Conservation (phyloP, 2,888 invertebrate genomes). For the Agonum fuliginosum region DNA sequence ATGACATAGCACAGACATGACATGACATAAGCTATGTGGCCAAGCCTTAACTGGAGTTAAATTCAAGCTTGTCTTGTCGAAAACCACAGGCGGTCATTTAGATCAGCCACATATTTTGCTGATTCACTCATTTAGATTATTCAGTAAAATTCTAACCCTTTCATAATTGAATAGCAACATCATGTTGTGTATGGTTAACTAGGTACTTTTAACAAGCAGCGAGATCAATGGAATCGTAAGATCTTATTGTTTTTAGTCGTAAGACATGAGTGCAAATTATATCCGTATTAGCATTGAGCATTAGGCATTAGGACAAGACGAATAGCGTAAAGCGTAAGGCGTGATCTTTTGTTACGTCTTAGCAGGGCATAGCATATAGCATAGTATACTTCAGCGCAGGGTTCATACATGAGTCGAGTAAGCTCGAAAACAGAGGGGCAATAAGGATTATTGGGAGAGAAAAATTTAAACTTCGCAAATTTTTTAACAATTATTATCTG, state of each 20-base stretch:
- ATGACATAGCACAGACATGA: too few relatives aligned
- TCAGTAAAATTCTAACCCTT: too few relatives aligned
- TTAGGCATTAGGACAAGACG: background rate
- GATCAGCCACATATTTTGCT: too few relatives aligned
- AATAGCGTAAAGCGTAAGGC: background rate
- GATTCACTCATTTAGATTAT: too few relatives aligned
- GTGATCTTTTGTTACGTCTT: background rate
- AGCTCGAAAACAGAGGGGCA: background rate
- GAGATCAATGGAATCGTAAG: slow-evolving; percentile 32
- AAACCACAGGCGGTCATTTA: too few relatives aligned
- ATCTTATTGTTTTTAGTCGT: slow-evolving; percentile 16
- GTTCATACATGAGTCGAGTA: background rate
- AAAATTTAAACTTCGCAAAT: too few relatives aligned
- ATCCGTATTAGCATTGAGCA: slow-evolving; percentile 37
- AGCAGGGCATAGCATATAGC: background rate
- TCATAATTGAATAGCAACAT: too few relatives aligned
- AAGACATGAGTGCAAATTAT: slow-evolving; percentile 27
- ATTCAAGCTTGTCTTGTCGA: too few relatives aligned
- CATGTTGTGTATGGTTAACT: slow-evolving; percentile 3
- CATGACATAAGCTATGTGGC: too few relatives aligned
- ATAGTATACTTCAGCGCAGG: background rate
- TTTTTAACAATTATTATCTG: too few relatives aligned
- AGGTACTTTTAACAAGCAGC: background rate
- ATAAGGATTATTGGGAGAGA: too few relatives aligned
- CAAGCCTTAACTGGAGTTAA: too few relatives aligned